phyloP scores from a whole-genome alignment of 2,888 invertebrate species.

The Sinelater perroti region DNA sequence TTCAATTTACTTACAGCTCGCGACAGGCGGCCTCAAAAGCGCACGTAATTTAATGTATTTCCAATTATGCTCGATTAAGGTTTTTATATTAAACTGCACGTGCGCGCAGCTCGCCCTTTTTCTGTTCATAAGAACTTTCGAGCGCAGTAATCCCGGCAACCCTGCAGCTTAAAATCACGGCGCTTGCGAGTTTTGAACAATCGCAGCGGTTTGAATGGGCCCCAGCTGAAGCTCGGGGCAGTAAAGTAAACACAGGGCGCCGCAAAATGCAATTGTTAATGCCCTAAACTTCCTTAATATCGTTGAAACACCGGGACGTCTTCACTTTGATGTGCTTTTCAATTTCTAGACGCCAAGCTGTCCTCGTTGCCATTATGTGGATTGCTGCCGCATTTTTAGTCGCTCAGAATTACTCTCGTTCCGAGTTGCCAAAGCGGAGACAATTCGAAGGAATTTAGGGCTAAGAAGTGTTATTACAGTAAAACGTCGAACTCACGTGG shows the following conservation, averaged over 20 bases:
- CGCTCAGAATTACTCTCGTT: background rate
- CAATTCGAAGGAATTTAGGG: no score
- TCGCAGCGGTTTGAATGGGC: background rate
- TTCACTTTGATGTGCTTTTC: conserved; percentile 9
- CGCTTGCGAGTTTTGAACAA: no score
- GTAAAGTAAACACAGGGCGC: conserved; percentile 3
- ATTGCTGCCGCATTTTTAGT: background rate
- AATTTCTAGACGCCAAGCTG: background rate
- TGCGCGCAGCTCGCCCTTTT: conserved; percentile 6
- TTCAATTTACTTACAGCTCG: conserved; percentile 32
- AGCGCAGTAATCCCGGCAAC: conserved; percentile 5
- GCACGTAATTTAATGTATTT: conserved; percentile 31
- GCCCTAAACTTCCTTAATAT: conserved; percentile 6
- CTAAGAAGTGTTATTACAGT: no score
- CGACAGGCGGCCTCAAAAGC: conserved; percentile 24
- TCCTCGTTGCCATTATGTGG: background rate
- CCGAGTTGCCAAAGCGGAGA: background rate
- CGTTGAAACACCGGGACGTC: background rate
- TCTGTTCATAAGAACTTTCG: conserved; percentile 4
- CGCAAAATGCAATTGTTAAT: conserved; percentile 12
- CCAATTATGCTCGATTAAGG: conserved; percentile 24
- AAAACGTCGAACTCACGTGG: no score
- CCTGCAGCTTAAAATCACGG: no score
- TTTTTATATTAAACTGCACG: conserved; percentile 11
- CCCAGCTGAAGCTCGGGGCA: conserved; percentile 8